Conservation (phyloP, 2,888 invertebrate species). For the Agrilus mali region DNA sequence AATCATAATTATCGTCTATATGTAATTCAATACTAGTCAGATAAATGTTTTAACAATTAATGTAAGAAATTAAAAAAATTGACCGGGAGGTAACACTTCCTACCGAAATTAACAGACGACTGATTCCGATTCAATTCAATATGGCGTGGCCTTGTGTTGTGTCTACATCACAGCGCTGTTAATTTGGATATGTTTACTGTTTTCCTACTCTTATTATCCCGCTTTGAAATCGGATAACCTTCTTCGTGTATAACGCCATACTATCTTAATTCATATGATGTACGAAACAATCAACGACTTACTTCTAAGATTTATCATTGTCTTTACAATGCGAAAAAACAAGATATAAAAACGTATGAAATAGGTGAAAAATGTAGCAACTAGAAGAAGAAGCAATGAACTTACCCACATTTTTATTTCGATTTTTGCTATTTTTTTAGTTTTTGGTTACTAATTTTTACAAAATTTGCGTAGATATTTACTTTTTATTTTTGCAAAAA, state of each 20-base stretch:
- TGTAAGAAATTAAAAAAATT: slow-evolving; percentile 22
- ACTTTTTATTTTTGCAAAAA: too few relatives aligned
- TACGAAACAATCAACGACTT: slow-evolving; percentile 17
- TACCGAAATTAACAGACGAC: slow-evolving; percentile 44
- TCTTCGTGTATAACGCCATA: slow-evolving; percentile 12
- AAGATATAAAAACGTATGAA: too few relatives aligned
- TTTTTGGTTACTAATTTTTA: too few relatives aligned
- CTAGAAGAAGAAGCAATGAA: too few relatives aligned
- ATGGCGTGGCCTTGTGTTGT: slow-evolving; percentile 44
- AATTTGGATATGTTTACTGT: slow-evolving; percentile 18
- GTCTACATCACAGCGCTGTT: slow-evolving; percentile 22
- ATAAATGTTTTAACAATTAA: too few relatives aligned
- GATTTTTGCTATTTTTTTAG: too few relatives aligned
- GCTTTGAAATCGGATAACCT: slow-evolving; percentile 12
- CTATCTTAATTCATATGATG: slow-evolving; percentile 24
- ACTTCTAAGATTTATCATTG: slow-evolving; percentile 10
- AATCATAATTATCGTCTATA: too few relatives aligned
- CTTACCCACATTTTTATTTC: too few relatives aligned
- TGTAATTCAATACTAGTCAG: too few relatives aligned
- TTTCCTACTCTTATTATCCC: slow-evolving; percentile 18
- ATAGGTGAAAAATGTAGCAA: too few relatives aligned
- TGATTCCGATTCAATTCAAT: slow-evolving; percentile 40
- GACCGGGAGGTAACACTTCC: slow-evolving; percentile 26
- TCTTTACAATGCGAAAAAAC: too few relatives aligned
- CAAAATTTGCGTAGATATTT: too few relatives aligned